A percentile compares a stretch with the other conserved stretches of the same genome.
Conservation (phyloP, 1,140 invertebrate genomes). For the Papilio aristodemus region DNA sequence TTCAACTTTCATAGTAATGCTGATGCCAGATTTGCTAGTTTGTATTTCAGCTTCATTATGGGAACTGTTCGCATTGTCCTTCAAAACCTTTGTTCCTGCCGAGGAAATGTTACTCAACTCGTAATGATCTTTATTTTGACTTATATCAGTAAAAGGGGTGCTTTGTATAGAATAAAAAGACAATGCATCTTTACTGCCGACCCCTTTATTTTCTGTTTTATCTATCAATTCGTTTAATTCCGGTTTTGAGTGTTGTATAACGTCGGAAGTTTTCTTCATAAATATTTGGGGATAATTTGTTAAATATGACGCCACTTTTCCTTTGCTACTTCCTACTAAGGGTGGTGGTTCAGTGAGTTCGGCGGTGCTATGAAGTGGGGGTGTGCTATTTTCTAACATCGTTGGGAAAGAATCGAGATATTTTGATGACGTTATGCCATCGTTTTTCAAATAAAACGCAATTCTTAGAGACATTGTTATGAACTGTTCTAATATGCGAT, state of each 20-base stretch:
- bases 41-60: conserved; percentile 1
- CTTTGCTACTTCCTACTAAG: conserved; percentile 50
- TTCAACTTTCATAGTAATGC: conserved; percentile 3
- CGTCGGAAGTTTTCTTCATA: conserved; percentile 58
- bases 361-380: conserved; percentile 43
- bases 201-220: conserved; percentile 34
- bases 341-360: conserved; percentile 57
- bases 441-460: conserved; percentile 53
- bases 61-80: not conserved
- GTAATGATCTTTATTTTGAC: conserved; percentile 1
- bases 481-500: conserved; percentile 72
- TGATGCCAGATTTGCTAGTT: conserved; percentile 4
- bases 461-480: conserved; percentile 67
- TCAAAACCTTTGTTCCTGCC: not conserved
- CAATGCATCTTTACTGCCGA: conserved; percentile 28
- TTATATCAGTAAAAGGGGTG: not conserved
- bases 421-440: conserved; percentile 40
- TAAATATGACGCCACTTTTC: conserved; percentile 57
- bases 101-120: conserved; percentile 2
- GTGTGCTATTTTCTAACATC: conserved; percentile 35
- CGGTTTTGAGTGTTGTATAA: conserved; percentile 37
- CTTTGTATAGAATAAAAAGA: conserved; percentile 5
- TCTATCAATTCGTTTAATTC: conserved; percentile 37
- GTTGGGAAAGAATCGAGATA: conserved; percentile 42
- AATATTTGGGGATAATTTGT: conserved; percentile 70